phyloP scores from a whole-genome alignment of 2,888 invertebrate genomes.

The Cheilosia vulpina region DNA sequence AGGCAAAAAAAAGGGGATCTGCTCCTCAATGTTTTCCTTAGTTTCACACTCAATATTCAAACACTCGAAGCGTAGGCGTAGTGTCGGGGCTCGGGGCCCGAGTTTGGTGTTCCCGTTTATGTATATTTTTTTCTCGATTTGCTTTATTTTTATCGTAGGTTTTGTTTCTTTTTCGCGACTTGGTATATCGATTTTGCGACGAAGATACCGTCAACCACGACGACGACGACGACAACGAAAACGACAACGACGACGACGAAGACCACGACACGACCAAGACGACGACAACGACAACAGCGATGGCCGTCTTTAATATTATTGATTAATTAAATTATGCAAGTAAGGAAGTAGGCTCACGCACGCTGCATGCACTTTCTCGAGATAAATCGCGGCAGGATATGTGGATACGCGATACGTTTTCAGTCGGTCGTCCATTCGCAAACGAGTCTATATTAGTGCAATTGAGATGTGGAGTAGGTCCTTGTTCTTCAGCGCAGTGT shows the following conservation, averaged over 20 bases:
- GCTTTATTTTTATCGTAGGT: conserved; percentile 31
- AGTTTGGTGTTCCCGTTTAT: conserved; percentile 34
- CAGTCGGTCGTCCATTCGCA: conserved; percentile 55
- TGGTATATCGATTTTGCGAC: conserved; percentile 65
- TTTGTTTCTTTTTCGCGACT: conserved; percentile 58
- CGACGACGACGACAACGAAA: conserved; percentile 31
- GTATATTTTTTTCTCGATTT: conserved; percentile 7
- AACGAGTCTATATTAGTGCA: conserved; percentile 52
- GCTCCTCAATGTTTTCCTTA: conserved; percentile 46
- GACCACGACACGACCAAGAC: conserved; percentile 30
- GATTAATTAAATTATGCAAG: conserved; percentile 75
- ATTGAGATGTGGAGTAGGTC: conserved; percentile 59
- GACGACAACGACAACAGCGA: conserved; percentile 22
- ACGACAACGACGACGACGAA: conserved; percentile 19
- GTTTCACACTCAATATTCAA: conserved; percentile 49
- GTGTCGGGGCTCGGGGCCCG: conserved; percentile 31
- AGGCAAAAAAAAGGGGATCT: conserved; percentile 34
- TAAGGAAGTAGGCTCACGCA: conserved; percentile 47
- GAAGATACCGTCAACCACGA: conserved; percentile 21
- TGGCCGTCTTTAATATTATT: conserved; percentile 65
- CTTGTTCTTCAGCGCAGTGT: conserved; percentile 33
- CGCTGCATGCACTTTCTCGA: conserved; percentile 52
- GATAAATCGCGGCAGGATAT: conserved; percentile 43
- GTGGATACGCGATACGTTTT: conserved; percentile 28
- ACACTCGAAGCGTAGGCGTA: conserved; percentile 36